These are phyloP conservation scores for Eustalomyia histrio DNA, from an alignment of 2,888 invertebrate species.

Conservation along the genomic window DNA sequence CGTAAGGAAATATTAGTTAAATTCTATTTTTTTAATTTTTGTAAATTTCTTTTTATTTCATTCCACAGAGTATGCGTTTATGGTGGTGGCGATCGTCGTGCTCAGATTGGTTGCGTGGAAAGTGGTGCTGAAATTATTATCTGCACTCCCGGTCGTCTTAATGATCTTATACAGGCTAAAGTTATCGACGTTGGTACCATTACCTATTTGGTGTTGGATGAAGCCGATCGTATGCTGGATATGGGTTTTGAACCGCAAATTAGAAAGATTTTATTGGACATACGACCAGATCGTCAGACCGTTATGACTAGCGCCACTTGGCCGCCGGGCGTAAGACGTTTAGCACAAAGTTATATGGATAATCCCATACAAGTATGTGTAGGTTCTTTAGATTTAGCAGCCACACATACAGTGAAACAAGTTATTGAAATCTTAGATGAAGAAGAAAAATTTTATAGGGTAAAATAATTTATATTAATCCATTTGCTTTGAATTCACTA, in stretches of 20 bases:
- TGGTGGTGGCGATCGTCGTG: conserved; percentile 91
- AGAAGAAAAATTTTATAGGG: conserved; percentile 82
- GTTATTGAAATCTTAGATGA: conserved; percentile 87
- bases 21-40: not conserved
- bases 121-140: conserved; percentile 96
- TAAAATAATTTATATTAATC: conserved; percentile 18
- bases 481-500: not conserved
- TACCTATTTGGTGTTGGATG: conserved; percentile 94
- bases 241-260: conserved; percentile 95
- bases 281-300: conserved; percentile 94
- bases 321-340: conserved; percentile 91
- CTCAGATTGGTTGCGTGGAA: conserved; percentile 87
- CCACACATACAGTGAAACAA: conserved; percentile 93
- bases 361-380: conserved; percentile 95
- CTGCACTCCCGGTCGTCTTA: conserved; percentile 95
- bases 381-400: conserved; percentile 92
- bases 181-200: conserved; percentile 88
- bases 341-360: conserved; percentile 92
- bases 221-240: conserved; percentile 93
- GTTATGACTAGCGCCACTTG: conserved; percentile 98
- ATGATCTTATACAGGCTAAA: conserved; percentile 89
- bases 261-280: conserved; percentile 87
- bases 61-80: conserved; percentile 89
- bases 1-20: conserved; percentile 80
- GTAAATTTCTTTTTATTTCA: not conserved